phyloP scores from a whole-genome alignment of 92 coral and sea anemone genomes.

The Actinernus sp. region DNA sequence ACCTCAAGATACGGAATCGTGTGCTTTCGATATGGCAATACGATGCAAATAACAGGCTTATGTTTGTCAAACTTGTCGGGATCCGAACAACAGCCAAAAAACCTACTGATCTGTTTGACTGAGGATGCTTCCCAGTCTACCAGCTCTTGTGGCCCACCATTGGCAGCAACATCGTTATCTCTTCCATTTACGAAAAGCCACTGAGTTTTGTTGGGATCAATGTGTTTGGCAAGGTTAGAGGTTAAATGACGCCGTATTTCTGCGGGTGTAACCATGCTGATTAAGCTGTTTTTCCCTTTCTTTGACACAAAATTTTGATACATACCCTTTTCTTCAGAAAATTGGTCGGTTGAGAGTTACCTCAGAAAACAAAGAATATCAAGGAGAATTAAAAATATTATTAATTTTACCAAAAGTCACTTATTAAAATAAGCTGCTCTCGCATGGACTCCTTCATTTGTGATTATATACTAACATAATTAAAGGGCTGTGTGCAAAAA shows the following conservation, averaged over 20 bases:
- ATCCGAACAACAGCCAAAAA: constrained; percentile 82
- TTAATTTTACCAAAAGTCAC: no score
- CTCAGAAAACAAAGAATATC: no score
- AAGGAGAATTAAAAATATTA: no score
- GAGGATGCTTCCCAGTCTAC: constrained; percentile 76
- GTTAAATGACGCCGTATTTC: constrained; percentile 43
- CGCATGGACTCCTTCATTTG: no score
- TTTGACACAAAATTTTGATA: constrained; percentile 62
- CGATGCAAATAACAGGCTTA: constrained; percentile 78
- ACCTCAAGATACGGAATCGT: constrained; percentile 59
- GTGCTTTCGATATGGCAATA: constrained; percentile 65
- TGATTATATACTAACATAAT: no score
- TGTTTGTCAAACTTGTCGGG: constrained; percentile 88
- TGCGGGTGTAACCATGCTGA: constrained; percentile 80
- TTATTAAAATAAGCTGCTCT: no score
- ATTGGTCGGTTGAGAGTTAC: no score
- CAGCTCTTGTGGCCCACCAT: constrained; percentile 46
- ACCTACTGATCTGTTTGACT: constrained; percentile 63
- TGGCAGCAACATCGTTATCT: constrained; percentile 61
- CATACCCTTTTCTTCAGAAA: constrained; percentile 83
- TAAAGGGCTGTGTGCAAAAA: no score
- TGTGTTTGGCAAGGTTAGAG: constrained; percentile 60
- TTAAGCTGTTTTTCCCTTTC: constrained; percentile 60
- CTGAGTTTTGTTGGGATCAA: constrained; percentile 75
- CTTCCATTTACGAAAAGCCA: constrained; percentile 94